Percentiles rank a stretch among this genome's conserved stretches.
These are phyloP conservation scores for Holacanthella duospinosa DNA, from an alignment of 2,888 invertebrate genomes.

Conservation along the genomic window DNA sequence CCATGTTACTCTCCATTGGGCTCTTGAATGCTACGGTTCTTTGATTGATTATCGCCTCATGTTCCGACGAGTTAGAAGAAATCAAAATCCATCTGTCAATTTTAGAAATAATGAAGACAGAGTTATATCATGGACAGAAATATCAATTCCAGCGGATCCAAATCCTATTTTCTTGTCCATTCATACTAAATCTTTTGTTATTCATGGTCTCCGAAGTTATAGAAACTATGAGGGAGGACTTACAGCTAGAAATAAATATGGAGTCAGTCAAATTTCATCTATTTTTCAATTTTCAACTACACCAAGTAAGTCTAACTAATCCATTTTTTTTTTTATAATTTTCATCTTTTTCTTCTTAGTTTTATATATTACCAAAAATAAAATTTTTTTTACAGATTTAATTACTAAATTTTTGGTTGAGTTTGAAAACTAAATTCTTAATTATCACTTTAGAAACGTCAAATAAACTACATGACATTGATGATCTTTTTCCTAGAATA, in stretches of 20 bases:
- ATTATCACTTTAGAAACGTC: not conserved
- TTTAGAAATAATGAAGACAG: slow-evolving; percentile 17
- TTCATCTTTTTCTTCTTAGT: not conserved
- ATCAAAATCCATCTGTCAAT: slow-evolving; percentile 11
- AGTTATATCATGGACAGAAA: slow-evolving; percentile 51
- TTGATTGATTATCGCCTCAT: slow-evolving; percentile 58
- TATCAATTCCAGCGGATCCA: slow-evolving; percentile 58
- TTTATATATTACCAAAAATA: not conserved
- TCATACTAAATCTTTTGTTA: slow-evolving; percentile 62
- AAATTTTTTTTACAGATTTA: not conserved
- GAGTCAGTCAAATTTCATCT: slow-evolving; percentile 71
- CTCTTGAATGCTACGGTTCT: slow-evolving; percentile 69
- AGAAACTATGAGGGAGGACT: slow-evolving; percentile 68
- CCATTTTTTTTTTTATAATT: not conserved
- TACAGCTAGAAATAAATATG: slow-evolving; percentile 68
- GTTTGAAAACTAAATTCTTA: not conserved
- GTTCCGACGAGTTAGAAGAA: slow-evolving; percentile 38
- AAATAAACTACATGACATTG: not conserved
- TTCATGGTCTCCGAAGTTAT: slow-evolving; percentile 60
- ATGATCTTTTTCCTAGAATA: not conserved
- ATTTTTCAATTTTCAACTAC: slow-evolving; percentile 62
- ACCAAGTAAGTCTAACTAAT: slow-evolving; percentile 26
- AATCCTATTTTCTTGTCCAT: slow-evolving; percentile 55
- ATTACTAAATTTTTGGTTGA: not conserved
- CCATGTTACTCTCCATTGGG: slow-evolving; percentile 63